These are phyloP conservation scores for Alces alces DNA, from an alignment of 2,113 vertebrate genomes.

Conservation along the genomic window DNA sequence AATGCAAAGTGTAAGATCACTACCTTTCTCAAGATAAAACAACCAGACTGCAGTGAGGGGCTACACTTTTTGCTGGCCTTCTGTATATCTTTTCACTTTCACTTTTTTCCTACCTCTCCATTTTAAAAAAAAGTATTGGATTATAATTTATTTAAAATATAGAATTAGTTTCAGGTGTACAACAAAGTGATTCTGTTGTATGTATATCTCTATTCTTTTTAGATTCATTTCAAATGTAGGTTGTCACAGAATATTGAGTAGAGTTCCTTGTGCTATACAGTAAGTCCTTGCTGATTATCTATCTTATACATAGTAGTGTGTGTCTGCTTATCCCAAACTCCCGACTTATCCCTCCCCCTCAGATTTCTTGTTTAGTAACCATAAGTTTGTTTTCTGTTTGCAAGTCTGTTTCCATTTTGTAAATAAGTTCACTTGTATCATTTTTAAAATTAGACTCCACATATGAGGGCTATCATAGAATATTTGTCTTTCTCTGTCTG, in stretches of 20 bases:
- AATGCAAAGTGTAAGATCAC: not conserved
- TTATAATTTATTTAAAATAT: not conserved
- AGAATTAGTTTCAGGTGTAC: not conserved
- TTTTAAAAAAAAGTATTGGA: not conserved
- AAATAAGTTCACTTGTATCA: not conserved
- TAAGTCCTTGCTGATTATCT: not conserved
- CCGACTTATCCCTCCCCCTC: not conserved
- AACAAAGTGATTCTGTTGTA: not conserved
- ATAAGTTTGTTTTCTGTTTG: not conserved
- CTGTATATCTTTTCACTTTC: not conserved
- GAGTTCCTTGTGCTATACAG: not conserved
- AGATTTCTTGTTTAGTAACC: not conserved
- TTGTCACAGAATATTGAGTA: not conserved
- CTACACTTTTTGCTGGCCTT: not conserved
- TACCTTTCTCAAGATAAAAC: not conserved
- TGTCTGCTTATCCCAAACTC: not conserved
- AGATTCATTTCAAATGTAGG: rapidly evolving
- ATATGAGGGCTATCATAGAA: not conserved
- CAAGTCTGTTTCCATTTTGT: not conserved
- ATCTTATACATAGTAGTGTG: rapidly evolving
- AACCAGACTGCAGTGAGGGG: not conserved
- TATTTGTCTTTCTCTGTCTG: not conserved
- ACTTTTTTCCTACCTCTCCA: not conserved
- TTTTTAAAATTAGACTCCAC: not conserved
- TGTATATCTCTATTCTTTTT: rapidly evolving